A percentile compares a stretch with the other conserved stretches of the same genome.
Conservation (phyloP, 2,888 invertebrate genomes). For the Creontiades dilutus region DNA sequence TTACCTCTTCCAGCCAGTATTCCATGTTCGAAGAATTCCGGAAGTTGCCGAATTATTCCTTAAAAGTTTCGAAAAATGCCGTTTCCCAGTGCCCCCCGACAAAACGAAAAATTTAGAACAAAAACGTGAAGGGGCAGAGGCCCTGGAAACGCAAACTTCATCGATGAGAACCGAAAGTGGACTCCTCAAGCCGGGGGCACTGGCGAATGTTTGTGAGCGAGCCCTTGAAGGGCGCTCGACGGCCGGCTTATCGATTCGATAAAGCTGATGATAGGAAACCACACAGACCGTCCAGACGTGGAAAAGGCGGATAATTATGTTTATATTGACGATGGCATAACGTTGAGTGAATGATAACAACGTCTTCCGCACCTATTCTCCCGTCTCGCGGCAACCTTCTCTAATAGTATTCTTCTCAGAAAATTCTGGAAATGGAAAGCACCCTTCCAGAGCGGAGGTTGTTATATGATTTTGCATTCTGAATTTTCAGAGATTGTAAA, state of each 20-base stretch:
- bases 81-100: neutral
- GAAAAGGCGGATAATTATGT: slow-evolving; percentile 2
- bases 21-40: neutral
- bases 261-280: neutral
- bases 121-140: neutral
- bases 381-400: neutral
- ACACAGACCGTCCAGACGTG: neutral
- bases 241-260: neutral
- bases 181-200: neutral
- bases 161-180: neutral
- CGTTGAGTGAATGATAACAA: neutral
- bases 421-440: neutral
- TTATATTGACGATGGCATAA: neutral
- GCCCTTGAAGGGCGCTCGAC: neutral
- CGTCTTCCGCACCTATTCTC: neutral
- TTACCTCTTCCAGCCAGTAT: neutral
- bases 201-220: neutral
- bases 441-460: too few species aligned
- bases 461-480: too few species aligned
- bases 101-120: neutral
- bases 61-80: neutral
- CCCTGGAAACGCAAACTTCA: neutral
- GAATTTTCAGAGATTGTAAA: too few species aligned
- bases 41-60: neutral
- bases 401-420: neutral